Conservation (phyloP, 2,888 invertebrate species). For the Pseudanteris insignis region DNA sequence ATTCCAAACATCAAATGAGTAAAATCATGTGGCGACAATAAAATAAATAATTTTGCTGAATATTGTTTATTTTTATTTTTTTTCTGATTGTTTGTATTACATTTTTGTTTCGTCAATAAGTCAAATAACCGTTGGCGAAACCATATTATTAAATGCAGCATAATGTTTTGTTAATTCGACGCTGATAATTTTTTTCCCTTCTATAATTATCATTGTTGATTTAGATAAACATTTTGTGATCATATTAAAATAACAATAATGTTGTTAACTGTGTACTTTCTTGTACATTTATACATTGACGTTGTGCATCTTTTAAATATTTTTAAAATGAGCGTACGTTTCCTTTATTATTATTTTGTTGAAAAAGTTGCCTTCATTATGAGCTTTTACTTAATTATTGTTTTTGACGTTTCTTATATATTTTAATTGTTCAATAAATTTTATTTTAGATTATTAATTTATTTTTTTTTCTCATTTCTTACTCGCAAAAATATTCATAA, state of each 20-base stretch:
- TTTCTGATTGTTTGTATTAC: slow-evolving; percentile 17
- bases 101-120: slow-evolving; percentile 32
- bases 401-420: no score
- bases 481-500: no score
- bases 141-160: slow-evolving; percentile 35
- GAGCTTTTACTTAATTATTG: no score
- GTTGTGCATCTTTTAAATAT: slow-evolving; percentile 10
- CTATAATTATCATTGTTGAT: slow-evolving; percentile 37
- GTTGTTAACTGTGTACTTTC: slow-evolving; percentile 47
- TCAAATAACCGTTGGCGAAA: slow-evolving; percentile 43
- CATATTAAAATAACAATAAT: slow-evolving; percentile 43
- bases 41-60: no score
- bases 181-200: slow-evolving; percentile 37
- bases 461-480: no score
- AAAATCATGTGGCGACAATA: no score
- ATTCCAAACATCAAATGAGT: no score
- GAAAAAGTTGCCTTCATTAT: no score
- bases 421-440: no score
- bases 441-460: no score
- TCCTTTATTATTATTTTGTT: slow-evolving; percentile 3
- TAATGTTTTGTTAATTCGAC: slow-evolving; percentile 44
- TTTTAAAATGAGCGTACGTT: slow-evolving; percentile 5
- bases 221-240: slow-evolving; percentile 43
- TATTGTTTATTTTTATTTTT: slow-evolving; percentile 16
- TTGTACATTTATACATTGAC: slow-evolving; percentile 32